Percentiles rank a stretch among this genome's conserved stretches.
phyloP scores from a whole-genome alignment of 2,113 vertebrate genomes.

The Chionis minor region DNA sequence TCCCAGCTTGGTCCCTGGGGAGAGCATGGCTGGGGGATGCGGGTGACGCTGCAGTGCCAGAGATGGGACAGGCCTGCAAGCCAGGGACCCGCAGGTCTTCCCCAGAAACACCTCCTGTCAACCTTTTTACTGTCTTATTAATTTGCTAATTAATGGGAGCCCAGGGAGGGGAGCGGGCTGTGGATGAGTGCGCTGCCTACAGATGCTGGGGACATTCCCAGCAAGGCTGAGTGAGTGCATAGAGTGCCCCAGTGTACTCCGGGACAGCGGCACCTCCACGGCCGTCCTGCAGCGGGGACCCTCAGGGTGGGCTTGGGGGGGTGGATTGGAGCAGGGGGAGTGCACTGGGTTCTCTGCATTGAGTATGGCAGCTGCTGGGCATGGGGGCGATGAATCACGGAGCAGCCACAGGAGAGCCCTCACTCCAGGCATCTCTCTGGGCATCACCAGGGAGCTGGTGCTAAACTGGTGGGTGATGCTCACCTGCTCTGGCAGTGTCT shows the following conservation, averaged over 20 bases:
- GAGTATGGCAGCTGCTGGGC: accelerated
- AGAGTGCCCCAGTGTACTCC: not conserved
- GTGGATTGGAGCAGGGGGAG: accelerated
- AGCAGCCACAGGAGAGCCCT: accelerated
- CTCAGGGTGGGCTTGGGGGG: not conserved
- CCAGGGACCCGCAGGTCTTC: not conserved
- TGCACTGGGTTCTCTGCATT: not conserved
- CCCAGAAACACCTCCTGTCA: not conserved
- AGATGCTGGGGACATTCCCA: not conserved
- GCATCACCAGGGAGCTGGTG: not conserved
- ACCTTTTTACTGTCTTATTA: not conserved
- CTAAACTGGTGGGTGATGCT: no score
- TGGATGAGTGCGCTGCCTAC: not conserved
- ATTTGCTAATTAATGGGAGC: not conserved
- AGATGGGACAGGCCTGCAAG: not conserved
- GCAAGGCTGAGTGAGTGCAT: not conserved
- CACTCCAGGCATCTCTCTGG: not conserved
- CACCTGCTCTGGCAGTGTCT: no score
- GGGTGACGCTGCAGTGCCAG: accelerated
- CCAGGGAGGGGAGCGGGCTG: not conserved
- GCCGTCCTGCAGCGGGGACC: not conserved
- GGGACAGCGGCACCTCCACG: not conserved
- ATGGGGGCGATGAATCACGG: accelerated
- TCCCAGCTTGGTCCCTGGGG: not conserved
- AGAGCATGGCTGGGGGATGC: accelerated